A percentile compares a stretch with the other conserved stretches of the same genome.
phyloP scores from a whole-genome alignment of 2,113 vertebrate species.

The Pterocles gutturalis region DNA sequence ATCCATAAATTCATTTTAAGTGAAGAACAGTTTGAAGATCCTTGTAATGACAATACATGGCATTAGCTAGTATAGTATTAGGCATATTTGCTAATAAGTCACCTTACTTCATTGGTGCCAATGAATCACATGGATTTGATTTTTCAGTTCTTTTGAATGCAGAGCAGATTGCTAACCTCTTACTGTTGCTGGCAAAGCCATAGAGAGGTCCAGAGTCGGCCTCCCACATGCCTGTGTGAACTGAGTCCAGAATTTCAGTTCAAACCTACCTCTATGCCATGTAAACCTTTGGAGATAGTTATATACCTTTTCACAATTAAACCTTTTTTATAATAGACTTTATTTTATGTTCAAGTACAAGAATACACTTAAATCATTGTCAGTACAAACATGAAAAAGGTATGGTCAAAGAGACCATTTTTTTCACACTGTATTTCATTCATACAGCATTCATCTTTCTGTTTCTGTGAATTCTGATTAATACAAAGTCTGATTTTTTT shows the following conservation, averaged over 20 bases:
- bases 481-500: background rate
- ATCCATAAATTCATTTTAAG: background rate
- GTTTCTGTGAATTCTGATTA: background rate
- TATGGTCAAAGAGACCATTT: background rate
- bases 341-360: background rate
- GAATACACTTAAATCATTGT: background rate
- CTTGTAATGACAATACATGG: background rate
- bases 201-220: background rate
- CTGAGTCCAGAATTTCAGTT: background rate
- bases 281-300: background rate
- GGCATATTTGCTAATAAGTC: background rate
- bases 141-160: background rate
- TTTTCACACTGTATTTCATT: background rate
- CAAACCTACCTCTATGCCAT: background rate
- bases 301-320: background rate
- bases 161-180: background rate
- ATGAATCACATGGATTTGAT: background rate
- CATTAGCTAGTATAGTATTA: background rate
- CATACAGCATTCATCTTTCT: background rate
- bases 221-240: background rate
- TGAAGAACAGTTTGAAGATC: background rate
- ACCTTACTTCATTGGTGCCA: background rate
- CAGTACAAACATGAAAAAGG: background rate
- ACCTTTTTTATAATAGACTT: background rate
- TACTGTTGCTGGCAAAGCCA: background rate